phyloP scores from a whole-genome alignment of 2,797 vertebrate species.

The Onychomys leucogaster region DNA sequence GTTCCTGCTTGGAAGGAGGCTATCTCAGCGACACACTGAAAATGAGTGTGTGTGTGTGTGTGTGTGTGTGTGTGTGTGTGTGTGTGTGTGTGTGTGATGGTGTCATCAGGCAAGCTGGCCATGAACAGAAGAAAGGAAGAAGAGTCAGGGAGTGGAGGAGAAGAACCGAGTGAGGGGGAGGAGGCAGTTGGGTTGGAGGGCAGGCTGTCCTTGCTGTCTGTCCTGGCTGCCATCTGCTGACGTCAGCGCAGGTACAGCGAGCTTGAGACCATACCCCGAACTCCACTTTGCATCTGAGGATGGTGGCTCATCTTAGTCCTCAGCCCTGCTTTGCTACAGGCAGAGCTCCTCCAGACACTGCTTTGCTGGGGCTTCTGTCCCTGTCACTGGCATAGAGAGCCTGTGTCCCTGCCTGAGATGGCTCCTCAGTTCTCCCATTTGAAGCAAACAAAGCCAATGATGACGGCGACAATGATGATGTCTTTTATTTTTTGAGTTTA shows the following conservation, averaged over 20 bases:
- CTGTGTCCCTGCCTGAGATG: not conserved
- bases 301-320: accelerated
- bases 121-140: not conserved
- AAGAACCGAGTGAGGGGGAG: not conserved
- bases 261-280: accelerated
- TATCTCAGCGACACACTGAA: not conserved
- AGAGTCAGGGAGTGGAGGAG: too few species aligned
- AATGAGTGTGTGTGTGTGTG: not conserved
- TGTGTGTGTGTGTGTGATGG: not conserved
- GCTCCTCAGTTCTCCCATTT: not conserved
- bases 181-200: not conserved
- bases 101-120: accelerated
- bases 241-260: not conserved
- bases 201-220: not conserved
- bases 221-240: not conserved
- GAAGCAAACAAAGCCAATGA: not conserved
- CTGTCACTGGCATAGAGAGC: not conserved
- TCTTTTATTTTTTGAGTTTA: not conserved
- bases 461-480: too few species aligned
- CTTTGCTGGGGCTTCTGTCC: not conserved
- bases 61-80: not conserved
- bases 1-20: too few species aligned
- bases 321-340: not conserved
- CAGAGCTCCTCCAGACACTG: not conserved
- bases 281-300: not conserved